Evolutionary conservation across 1,140 invertebrate species (phyloP), one percentile per base, ranked within the genome.

Genomic region (Drosophila hydei): DNA sequence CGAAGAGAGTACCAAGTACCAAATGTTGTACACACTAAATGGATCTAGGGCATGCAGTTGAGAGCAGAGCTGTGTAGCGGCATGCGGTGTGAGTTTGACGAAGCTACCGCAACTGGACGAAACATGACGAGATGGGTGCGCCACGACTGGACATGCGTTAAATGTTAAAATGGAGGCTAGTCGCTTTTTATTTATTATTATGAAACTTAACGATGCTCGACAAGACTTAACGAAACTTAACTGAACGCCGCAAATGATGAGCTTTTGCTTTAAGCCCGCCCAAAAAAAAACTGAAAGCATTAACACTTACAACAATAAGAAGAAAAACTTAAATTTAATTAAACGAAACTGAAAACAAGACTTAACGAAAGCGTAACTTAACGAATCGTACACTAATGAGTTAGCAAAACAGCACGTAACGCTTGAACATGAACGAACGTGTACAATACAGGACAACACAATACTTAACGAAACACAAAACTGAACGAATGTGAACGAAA

Each of bases 401-500:
- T 54, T 27, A 56, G 14, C 25, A 51, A 51, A 18, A 14, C 2
- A n/a, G 47, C 50, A 33, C 50, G 8, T 4, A 61, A 62, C 38
- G 56, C 68, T 56, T 61, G 58, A 59, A 55, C 61, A 30, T 38
- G 43, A 50, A 64, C 50, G 7, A 64, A 18, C 55, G 33, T 25
- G 21, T 38, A 63, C 25, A 18, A 23, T 9, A 40, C 21, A 30
- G 21, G n/a, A 60, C 56, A 59, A 33, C 12, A 71, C 60, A 65
- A 48, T 60, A 60, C 52, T 59, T 16, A 68, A 54, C 43, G 71
- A 62, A 67, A 36, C 27, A 68, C 54, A 75, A 67, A 52, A 74
- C 18, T 48, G 48, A 75, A 62, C 75, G 47, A 79, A 72, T 16
- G 38, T 45, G 43, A 73, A 77, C 43, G 45, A 58, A 68, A 75